Base-by-base conservation (phyloP, 1,140 invertebrate species). In the Heliconius congener region DNA sequence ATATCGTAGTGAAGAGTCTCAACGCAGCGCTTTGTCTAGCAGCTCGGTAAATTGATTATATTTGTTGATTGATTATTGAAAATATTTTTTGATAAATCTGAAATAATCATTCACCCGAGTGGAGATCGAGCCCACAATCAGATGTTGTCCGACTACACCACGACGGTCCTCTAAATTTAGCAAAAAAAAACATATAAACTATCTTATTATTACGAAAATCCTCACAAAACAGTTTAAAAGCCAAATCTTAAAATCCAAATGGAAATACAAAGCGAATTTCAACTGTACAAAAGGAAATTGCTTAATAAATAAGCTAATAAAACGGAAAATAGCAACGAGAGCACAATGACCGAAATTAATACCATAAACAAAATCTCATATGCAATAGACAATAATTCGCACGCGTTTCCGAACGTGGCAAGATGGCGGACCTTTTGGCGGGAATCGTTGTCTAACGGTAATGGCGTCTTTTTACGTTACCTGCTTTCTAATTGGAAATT, bases 401-500 rank as follows among this genome's bases (percentile, higher is more conserved):
- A 93, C 88, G 91, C 88, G 84, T 90, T 86, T 91, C 89, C 86
- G 85, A 89, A 91, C 86, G 87, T 84, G 82, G 82, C 89, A 93
- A 92, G 92, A 91, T 92, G 90, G 89, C 80, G 87, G 86, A 87
- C 90, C 88, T 92, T 93, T 91, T 89, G 89, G 90, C 89, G 89
- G 86, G 86, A 91, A 88, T 85, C 86, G 85, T 87, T 85, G 86
- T 88, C 86, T 87, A 88, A 88, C 84, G 82, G 84, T 91, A 93
- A 93, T 93, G 90, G 90, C 89, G 85, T 91, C 92, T 93, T 93
- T 93, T 93, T 93, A 93, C 92, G 92, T 87, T 92, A 93, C 92
- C 91, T 93, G 92, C 88, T 89, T 93, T 88, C 90, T 93, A 93
- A 93, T 93, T 93, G 90, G 90, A 90, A 90, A 93, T 91, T 93